A percentile compares a stretch with the other conserved stretches of the same genome.
Evolutionary conservation across 2,888 invertebrate genomes (phyloP).

Genomic region (Neoascia interrupta): DNA sequence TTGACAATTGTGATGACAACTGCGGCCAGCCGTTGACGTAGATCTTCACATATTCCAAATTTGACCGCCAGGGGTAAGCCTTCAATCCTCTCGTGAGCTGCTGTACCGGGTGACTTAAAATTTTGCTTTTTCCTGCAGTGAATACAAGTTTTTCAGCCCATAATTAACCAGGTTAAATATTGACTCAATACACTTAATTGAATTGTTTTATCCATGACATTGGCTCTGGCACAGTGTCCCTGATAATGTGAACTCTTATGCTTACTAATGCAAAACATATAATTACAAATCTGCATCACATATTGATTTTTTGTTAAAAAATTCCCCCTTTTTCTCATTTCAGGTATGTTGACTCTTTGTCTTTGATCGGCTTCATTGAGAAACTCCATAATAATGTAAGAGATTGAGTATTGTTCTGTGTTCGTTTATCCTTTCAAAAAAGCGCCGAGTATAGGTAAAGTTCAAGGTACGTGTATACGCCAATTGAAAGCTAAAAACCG

Average conservation of each 20-base stretch:
- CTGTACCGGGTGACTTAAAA: too few species aligned
- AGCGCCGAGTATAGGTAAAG: slow-evolving; percentile 29
- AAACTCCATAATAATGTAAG: slow-evolving; percentile 4
- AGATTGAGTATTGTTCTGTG: slow-evolving; percentile 9
- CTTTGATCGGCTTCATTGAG: slow-evolving; percentile 14
- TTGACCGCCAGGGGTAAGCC: too few species aligned
- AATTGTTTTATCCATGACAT: slow-evolving; percentile 16
- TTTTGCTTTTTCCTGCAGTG: too few species aligned
- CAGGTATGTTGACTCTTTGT: slow-evolving; percentile 22
- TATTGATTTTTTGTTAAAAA: background rate
- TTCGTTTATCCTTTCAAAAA: slow-evolving; percentile 25
- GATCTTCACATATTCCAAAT: too few species aligned
- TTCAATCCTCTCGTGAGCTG: too few species aligned
- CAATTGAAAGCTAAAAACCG: too few species aligned
- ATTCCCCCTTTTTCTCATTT: slow-evolving; percentile 8
- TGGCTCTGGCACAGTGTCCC: slow-evolving; percentile 3
- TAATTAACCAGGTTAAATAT: too few species aligned
- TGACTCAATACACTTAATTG: too few species aligned
- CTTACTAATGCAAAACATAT: too few species aligned
- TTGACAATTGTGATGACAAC: too few species aligned
- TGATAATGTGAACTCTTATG: background rate
- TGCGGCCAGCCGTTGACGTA: too few species aligned
- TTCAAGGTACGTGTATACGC: slow-evolving; percentile 55
- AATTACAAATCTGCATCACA: background rate
- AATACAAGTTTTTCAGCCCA: too few species aligned